phyloP scores from a whole-genome alignment of 1,140 invertebrate species.

The Stenopsyche tienmushanensis region DNA sequence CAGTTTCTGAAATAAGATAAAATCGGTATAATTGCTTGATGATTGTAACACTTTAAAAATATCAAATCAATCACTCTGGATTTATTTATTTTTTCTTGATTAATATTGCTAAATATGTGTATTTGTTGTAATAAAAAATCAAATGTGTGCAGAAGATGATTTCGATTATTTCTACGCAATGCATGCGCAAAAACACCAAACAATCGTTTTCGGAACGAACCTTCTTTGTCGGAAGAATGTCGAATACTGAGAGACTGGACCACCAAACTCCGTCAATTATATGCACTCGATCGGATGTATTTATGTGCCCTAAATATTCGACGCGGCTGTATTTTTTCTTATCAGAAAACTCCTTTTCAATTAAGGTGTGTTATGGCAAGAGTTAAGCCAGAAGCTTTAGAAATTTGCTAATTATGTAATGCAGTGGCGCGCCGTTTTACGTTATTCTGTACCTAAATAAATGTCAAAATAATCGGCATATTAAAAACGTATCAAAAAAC shows the following conservation, averaged over 20 bases:
- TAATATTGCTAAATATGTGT: neutral
- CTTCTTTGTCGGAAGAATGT: slow-evolving; percentile 28
- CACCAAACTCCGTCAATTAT: slow-evolving; percentile 8
- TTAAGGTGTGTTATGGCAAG: neutral
- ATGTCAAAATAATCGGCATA: too few relatives aligned
- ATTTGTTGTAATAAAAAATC: neutral
- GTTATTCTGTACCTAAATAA: neutral
- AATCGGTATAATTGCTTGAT: too few relatives aligned
- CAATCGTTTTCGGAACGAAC: slow-evolving; percentile 11
- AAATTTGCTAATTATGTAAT: neutral
- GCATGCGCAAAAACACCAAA: neutral
- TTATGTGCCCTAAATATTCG: slow-evolving; percentile 38
- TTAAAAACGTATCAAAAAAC: too few relatives aligned
- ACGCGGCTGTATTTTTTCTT: slow-evolving; percentile 12
- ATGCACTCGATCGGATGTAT: slow-evolving; percentile 23
- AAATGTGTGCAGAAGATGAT: neutral
- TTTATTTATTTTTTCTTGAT: neutral
- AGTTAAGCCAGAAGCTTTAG: neutral
- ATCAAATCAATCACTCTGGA: neutral
- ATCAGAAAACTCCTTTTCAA: slow-evolving; percentile 24
- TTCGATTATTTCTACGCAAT: neutral
- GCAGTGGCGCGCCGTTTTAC: neutral
- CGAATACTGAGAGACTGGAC: slow-evolving; percentile 24
- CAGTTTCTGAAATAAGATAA: slow-evolving; percentile 8
- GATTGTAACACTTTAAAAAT: neutral